These are phyloP conservation scores for Dendropsophus ebraccatus DNA, from an alignment of 2,113 vertebrate species.

Conservation along the genomic window DNA sequence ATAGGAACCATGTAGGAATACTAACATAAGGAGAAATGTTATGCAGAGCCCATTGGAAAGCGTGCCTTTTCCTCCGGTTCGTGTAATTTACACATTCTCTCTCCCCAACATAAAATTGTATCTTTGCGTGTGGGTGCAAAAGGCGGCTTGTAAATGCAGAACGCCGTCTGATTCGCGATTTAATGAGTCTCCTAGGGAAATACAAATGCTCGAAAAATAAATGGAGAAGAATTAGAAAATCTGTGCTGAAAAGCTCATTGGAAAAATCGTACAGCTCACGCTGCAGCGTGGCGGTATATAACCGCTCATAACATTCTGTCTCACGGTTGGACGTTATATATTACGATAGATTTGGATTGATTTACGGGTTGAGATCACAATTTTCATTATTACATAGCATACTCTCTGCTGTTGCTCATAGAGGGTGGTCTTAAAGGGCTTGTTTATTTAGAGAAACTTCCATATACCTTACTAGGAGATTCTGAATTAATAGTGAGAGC, in stretches of 20 bases:
- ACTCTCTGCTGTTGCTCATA: background rate
- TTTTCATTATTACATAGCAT: background rate
- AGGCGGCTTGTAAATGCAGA: background rate
- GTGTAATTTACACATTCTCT: background rate
- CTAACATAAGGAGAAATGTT: background rate
- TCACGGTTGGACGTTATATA: background rate
- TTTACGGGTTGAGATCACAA: background rate
- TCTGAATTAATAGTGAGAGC: background rate
- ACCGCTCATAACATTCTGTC: background rate
- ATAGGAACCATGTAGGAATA: background rate
- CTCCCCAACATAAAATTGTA: background rate
- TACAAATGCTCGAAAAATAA: background rate
- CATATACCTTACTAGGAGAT: background rate
- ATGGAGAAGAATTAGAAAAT: slow-evolving; percentile 2
- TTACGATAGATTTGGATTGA: background rate
- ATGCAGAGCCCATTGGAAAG: background rate
- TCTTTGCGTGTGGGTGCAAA: slow-evolving; percentile 3
- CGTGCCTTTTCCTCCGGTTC: background rate
- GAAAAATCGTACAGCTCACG: background rate
- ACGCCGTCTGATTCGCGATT: background rate
- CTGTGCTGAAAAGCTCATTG: background rate
- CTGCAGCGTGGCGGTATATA: background rate
- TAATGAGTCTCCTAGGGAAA: slow-evolving; percentile 20
- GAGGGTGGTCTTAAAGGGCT: background rate
- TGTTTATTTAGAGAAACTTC: background rate